Evolutionary conservation across 2,888 invertebrate genomes (phyloP), one percentile per base, ranked within the genome.

Genomic region (Teleiodes luculella): DNA sequence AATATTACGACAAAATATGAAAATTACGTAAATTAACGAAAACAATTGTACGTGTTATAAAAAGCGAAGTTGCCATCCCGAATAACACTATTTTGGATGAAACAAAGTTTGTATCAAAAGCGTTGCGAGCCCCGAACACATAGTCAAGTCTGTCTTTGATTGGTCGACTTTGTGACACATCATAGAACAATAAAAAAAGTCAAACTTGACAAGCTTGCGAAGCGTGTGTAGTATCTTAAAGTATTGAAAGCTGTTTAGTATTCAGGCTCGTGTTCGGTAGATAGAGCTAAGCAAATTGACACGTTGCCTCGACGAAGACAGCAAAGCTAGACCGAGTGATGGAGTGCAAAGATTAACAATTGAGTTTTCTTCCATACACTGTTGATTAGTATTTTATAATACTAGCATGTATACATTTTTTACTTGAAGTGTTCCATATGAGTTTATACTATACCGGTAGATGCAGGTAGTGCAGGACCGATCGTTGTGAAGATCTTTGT

Each of bases 141-240:
- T 6, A 24, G n/a, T n/a, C n/a, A n/a, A n/a, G n/a, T n/a, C n/a
- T n/a, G n/a, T n/a, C n/a, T n/a, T n/a, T n/a, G n/a, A n/a, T n/a
- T n/a, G n/a, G n/a, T n/a, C n/a, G n/a, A n/a, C n/a, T n/a, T n/a
- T n/a, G n/a, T n/a, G n/a, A n/a, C n/a, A n/a, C n/a, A n/a, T n/a
- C n/a, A n/a, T n/a, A n/a, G n/a, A n/a, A n/a, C n/a, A n/a, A n/a
- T n/a, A n/a, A n/a, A n/a, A n/a, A n/a, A 24, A 4, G 24, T 33
- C 47, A 37, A 50, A 30, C 39, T 50, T 37, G 37, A 28, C 39
- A 39, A 50, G 11, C 37, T 50, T 33, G 47, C 50, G 11, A 20
- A 43, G n/a, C 20, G 13, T 43, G 43, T 43, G 43, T 43, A 43
- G 43, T 28, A 28, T 18, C 14, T 36, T 39, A 39, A 39, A 41